Evolutionary conservation across 2,888 invertebrate genomes (phyloP), one percentile per base, ranked within the genome.

Genomic region (Agrypnus murinus): DNA sequence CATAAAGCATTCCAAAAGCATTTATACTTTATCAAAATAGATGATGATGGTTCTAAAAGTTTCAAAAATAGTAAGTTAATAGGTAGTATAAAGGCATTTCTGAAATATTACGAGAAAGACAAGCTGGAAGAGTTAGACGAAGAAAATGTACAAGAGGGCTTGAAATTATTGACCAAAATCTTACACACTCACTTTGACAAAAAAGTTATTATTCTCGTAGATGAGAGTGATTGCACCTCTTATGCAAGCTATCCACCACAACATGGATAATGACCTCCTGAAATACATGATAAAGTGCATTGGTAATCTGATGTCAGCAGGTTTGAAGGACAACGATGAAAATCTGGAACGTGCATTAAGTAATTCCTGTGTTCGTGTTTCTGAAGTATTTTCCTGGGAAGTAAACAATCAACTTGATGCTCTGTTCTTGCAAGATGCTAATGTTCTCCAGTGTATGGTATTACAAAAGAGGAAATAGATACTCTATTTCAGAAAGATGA

Each of bases 171-270:
- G 45, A 15, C 25, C 5, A 25, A 25, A 5, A 25, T 25, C 25
- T 25, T 25, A 5, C 25, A 45, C 45, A 45, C 45, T 45, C 45
- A 45, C 45, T 45, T 45, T 17, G 15, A 45, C 45, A 45, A 45
- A 14, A 17, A 45, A 45, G 45, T 45, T 45, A 4, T 15, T 45
- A 8, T 45, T 8, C 45, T 45, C 5, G 8, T 19, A 46, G 46
- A 46, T 10, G 46, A 46, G 46, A 10, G 9, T 9, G 46, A 46
- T n/a, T 10, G 25, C 25, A 10, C 46, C 19, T 10, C 17, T 46
- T 46, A 46, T 46, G 46, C 17, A 19, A 46, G 46, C 17, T 46
- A 46, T 46, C 9, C 7, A 1, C 10, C 0, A 19, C 10, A 19
- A 46, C 9, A 46, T 46, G 19, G 19, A 19, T 2, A 9, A 46